These are phyloP conservation scores for Dissostichus mawsoni DNA, from an alignment of 2,113 vertebrate genomes.

Conservation along the genomic window DNA sequence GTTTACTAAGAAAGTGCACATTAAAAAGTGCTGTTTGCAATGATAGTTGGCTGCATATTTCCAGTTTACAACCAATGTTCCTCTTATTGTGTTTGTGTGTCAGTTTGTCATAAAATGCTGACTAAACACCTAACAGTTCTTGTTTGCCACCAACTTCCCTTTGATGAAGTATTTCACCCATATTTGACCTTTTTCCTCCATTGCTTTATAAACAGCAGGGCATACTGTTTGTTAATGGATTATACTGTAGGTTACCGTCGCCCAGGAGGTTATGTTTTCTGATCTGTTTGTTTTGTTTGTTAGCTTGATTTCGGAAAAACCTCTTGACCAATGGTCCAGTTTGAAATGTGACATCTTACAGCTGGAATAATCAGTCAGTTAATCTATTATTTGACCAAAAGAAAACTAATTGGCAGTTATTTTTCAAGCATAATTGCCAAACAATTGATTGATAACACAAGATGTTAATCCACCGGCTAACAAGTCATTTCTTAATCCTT, in stretches of 20 bases:
- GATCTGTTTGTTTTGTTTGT: too few species aligned
- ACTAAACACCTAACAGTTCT: neutral
- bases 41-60: neutral
- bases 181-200: neutral
- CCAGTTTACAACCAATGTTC: neutral
- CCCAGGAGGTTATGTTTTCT: too few species aligned
- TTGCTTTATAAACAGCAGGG: neutral
- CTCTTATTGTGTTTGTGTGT: neutral
- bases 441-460: neutral
- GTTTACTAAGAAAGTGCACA: neutral
- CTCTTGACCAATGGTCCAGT: neutral
- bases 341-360: neutral
- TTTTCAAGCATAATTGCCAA: neutral
- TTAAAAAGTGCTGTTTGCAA: neutral
- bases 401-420: neutral
- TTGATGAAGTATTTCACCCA: neutral
- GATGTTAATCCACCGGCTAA: neutral
- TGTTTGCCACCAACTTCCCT: neutral
- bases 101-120: neutral
- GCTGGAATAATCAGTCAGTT: neutral
- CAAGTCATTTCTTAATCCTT: neutral
- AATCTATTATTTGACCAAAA: neutral
- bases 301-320: too few species aligned
- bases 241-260: too few species aligned
- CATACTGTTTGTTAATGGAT: neutral